A percentile compares a stretch with the other conserved stretches of the same genome.
phyloP scores from a whole-genome alignment of 92 coral and sea anemone species.

The Paragorgia papillata region DNA sequence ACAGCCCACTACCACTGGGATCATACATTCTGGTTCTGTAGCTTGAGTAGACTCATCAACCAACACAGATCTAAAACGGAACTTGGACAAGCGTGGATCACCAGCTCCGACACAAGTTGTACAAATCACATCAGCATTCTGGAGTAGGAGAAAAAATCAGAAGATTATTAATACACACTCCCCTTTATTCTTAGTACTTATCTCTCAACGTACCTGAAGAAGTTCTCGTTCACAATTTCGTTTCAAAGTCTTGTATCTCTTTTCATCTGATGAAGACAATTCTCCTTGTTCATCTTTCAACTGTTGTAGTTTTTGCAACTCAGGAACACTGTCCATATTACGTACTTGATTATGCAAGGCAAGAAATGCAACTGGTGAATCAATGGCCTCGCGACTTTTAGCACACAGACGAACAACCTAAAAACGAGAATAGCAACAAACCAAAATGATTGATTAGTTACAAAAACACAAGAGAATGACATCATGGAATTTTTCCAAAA shows the following conservation, averaged over 20 bases:
- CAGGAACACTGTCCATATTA: constrained; percentile 99
- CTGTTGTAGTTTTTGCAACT: constrained; percentile 95
- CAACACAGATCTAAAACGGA: constrained; percentile 94
- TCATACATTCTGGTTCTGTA: constrained; percentile 99
- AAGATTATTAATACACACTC: background rate
- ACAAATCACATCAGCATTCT: constrained; percentile 99
- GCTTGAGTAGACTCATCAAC: constrained; percentile 99
- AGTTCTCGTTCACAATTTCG: constrained; percentile 97
- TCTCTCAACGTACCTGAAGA: constrained; percentile 70
- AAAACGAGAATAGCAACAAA: background rate
- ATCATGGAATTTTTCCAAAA: no score
- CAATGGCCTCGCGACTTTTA: constrained; percentile 98
- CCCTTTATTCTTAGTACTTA: background rate
- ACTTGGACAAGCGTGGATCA: constrained; percentile 97
- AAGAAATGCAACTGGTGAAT: constrained; percentile 97
- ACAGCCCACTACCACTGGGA: constrained; percentile 95
- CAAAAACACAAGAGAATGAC: background rate
- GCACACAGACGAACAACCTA: constrained; percentile 99
- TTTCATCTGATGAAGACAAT: constrained; percentile 97
- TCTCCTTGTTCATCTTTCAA: constrained; percentile 99
- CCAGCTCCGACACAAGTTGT: constrained; percentile 99
- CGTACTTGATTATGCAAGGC: constrained; percentile 99
- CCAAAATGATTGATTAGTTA: background rate
- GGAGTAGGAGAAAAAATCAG: background rate
- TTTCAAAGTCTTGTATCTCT: constrained; percentile 94